phyloP scores from a whole-genome alignment of 2,113 vertebrate genomes.

The Nerophis ophidion region DNA sequence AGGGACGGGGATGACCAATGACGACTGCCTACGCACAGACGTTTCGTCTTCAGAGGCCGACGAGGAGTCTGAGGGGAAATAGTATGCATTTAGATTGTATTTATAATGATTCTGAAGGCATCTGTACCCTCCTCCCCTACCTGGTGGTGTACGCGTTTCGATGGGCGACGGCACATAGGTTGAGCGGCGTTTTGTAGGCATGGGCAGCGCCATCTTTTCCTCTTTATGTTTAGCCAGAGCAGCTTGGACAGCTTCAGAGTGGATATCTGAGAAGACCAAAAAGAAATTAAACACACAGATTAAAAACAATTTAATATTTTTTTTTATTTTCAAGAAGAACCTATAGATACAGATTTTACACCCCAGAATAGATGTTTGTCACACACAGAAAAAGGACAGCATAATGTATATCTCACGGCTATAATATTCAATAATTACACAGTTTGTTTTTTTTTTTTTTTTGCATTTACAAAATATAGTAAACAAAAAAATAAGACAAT shows the following conservation, averaged over 20 bases:
- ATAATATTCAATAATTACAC: too few relatives aligned
- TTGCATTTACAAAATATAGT: too few relatives aligned
- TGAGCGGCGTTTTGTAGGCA: slow-evolving; percentile 94
- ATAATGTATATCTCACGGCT: too few relatives aligned
- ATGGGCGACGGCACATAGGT: slow-evolving; percentile 91
- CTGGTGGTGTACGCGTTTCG: slow-evolving; percentile 88
- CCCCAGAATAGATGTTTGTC: too few relatives aligned
- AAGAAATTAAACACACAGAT: neutral
- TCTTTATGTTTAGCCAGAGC: slow-evolving; percentile 96
- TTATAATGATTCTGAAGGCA: too few relatives aligned
- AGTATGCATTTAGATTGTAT: neutral
- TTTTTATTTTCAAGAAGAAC: too few relatives aligned
- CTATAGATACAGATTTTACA: too few relatives aligned
- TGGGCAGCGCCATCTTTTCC: slow-evolving; percentile 96
- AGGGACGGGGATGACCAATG: slow-evolving; percentile 69
- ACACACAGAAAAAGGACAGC: too few relatives aligned
- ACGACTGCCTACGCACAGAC: slow-evolving; percentile 80
- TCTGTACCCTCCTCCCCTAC: slow-evolving; percentile 56
- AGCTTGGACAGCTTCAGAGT: slow-evolving; percentile 91
- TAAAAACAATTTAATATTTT: too few relatives aligned
- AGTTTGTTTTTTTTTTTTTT: too few relatives aligned
- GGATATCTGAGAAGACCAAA: slow-evolving; percentile 73
- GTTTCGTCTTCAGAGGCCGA: slow-evolving; percentile 95
- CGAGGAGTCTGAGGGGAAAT: slow-evolving; percentile 83
- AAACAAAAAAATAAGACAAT: too few relatives aligned